Evolutionary conservation across 2,113 vertebrate genomes (phyloP), one percentile per base, ranked within the genome.

Genomic region (Neodon shergylaensis): DNA sequence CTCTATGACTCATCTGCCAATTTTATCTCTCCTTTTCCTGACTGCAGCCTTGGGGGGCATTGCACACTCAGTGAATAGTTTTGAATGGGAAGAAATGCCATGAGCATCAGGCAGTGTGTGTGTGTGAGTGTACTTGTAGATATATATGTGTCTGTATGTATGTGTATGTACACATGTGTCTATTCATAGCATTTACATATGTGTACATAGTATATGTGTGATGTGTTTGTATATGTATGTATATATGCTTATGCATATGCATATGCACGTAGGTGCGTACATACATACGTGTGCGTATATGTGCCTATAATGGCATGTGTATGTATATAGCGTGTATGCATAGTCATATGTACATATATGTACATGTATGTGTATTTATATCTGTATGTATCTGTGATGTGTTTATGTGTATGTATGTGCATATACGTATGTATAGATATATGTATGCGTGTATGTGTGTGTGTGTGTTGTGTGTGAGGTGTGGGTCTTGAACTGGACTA

Each of bases 1-100:
- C 73, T 96, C 44, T 73, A 33, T 77, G 58, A 82, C 42, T 94
- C 61, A 31, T 73, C 54, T 91, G 39, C 73, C 79, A 33, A 81
- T 91, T 92, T 93, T 58, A 72, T 10, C 31, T 70, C 22, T 84
- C 16, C 10, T 91, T 95, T 81, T 42, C 22, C 73, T 31, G 73
- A 70, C 19, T 58, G 28, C n/a, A 61, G 42, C 70, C 61, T 79
- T 54, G 1, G 7, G 5, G 73, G 52, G 5, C 11, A 88, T 19
- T 39, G 5, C 14, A 2, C 36, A 39, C 19, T 78, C 16, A 58
- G 26, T 5, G 12, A 33, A 31, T 61, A 17, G 44, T 54, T 66
- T 44, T 31, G 88, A 42, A 42, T 66, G 44, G 47, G 66, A 91
- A 91, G 31, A 79, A 76, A 72, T 31, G 42, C 36, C 70, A 39